Evolutionary conservation across 2,113 vertebrate genomes (phyloP), one percentile per base, ranked within the genome.

Genomic region (Gadus chalcogrammus): DNA sequence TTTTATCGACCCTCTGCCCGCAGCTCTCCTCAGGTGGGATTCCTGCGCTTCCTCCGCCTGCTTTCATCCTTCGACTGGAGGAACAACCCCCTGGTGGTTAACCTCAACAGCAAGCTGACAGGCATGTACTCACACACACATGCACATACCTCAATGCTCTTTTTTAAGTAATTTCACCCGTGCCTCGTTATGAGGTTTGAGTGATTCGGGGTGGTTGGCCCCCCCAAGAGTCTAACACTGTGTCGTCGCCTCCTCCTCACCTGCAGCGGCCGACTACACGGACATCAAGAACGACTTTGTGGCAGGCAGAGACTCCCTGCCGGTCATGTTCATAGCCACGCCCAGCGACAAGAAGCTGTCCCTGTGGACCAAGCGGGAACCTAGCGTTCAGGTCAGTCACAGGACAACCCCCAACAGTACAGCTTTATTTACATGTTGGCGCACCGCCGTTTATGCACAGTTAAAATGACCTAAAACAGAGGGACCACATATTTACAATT

Each of bases 31-130:
- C 96, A 98, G 89, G 95, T 95, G 65, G 97, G 95, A 15, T 95
- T 99, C 80, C 93, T 99, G 62, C 94, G 95, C 15, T 97, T 99
- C 82, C 95, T 99, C 53, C 85, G 88, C 78, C 86, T 98, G 82
- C 84, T 99, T 15, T 91, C 93, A n/a, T 92, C 93, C 48, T 98
- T 97, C 77, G 97, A 99, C 87, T 99, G 97, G 97, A 96, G 92
- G 83, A 98, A 96, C 84, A 96, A 80, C 82, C 95, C 96, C 53
- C 90, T 99, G 74, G 84, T 99, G 0, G 89, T 99, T 73, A 96
- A 98, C 87, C 90, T 98, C 55, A 99, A 98, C 15, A 82, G 68
- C 28, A 93, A 94, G 31, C 91, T 99, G 27, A 92, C 90, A 89
- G 97, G 97, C 97, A 87, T 88, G 91, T 28, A 1, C 71, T 59